Conservation (phyloP, 2,888 invertebrate species). For the Xylocampa areola region DNA sequence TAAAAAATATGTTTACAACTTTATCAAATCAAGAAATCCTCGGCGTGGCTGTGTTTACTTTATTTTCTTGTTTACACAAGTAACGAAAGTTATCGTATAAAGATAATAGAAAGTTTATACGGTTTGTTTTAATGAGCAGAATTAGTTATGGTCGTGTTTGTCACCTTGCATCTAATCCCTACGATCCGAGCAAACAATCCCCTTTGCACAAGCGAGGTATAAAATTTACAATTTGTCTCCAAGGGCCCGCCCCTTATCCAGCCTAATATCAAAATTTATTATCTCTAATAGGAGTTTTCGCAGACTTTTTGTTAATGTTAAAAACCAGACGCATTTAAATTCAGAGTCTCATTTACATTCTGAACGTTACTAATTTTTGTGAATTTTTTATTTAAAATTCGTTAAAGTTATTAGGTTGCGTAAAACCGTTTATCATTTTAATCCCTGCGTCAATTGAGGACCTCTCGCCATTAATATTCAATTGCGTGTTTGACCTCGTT, state of each 20-base stretch:
- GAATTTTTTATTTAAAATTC: slow-evolving; percentile 36
- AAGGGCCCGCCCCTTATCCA: slow-evolving; percentile 33
- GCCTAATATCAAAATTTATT: slow-evolving; percentile 44
- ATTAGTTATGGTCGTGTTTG: slow-evolving; percentile 3
- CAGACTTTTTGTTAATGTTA: slow-evolving; percentile 43
- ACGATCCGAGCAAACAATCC: slow-evolving; percentile 14
- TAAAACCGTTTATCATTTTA: slow-evolving; percentile 52
- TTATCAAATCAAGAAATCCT: too few species aligned
- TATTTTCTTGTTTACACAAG: background rate
- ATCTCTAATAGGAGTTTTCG: slow-evolving; percentile 44
- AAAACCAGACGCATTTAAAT: slow-evolving; percentile 50
- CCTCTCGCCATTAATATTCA: slow-evolving; percentile 52
- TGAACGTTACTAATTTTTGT: slow-evolving; percentile 44
- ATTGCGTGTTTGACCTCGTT: slow-evolving; percentile 50
- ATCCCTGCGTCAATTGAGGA: slow-evolving; percentile 37
- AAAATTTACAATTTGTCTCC: slow-evolving; percentile 54
- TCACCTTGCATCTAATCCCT: slow-evolving; percentile 17
- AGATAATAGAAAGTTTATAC: slow-evolving; percentile 22
- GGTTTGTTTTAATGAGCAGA: slow-evolving; percentile 17
- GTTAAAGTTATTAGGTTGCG: slow-evolving; percentile 34
- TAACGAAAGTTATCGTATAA: background rate
- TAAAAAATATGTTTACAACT: background rate
- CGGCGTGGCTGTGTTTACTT: background rate
- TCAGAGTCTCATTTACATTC: slow-evolving; percentile 45
- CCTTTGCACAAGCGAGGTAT: slow-evolving; percentile 17